These are phyloP conservation scores for Zele albiditarsus DNA, from an alignment of 2,888 invertebrate genomes.

Conservation along the genomic window DNA sequence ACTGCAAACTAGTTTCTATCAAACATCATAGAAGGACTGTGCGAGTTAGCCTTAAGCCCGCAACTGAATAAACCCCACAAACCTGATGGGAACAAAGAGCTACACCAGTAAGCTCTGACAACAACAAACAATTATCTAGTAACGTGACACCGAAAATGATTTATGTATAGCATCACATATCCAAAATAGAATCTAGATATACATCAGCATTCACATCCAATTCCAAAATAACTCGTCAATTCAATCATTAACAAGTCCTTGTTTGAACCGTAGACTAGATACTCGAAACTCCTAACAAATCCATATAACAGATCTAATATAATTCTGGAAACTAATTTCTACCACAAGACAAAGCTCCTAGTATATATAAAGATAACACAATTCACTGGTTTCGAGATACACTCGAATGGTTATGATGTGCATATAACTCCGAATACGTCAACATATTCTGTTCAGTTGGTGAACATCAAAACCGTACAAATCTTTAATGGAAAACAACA, in stretches of 20 bases:
- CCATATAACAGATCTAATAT: background rate
- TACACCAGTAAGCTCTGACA: slow-evolving; percentile 29
- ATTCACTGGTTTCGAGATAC: background rate
- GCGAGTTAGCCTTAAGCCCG: slow-evolving; percentile 25
- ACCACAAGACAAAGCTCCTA: slow-evolving; percentile 9
- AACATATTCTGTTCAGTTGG: background rate
- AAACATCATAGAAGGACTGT: background rate
- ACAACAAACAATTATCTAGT: slow-evolving; percentile 31
- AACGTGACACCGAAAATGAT: background rate
- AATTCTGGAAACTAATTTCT: slow-evolving; percentile 22
- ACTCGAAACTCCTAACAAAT: background rate
- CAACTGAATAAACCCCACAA: slow-evolving; percentile 32
- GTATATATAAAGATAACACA: background rate
- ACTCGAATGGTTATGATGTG: background rate
- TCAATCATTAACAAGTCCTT: background rate
- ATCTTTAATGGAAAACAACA: background rate
- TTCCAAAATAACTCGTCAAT: background rate
- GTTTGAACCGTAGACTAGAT: background rate
- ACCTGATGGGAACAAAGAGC: slow-evolving; percentile 34
- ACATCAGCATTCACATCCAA: background rate
- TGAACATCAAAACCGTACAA: background rate
- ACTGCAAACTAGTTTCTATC: background rate
- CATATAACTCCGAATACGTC: background rate
- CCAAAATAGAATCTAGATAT: background rate
- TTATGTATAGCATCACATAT: background rate